A percentile compares a stretch with the other conserved stretches of the same genome.
phyloP scores from a whole-genome alignment of 2,797 vertebrate species.

The Varecia variegata region DNA sequence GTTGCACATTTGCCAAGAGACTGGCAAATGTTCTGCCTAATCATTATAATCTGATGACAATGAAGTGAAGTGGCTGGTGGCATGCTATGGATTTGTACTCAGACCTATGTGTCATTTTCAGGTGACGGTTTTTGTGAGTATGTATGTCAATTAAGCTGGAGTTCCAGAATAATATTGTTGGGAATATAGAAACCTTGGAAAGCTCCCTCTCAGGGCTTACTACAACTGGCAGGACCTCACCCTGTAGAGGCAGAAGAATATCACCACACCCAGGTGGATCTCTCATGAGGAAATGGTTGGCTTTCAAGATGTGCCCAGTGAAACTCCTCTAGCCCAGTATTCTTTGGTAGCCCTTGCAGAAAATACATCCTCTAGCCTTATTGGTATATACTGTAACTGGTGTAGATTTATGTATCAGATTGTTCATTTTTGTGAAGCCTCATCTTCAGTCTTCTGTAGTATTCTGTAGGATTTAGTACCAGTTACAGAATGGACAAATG shows the following conservation, averaged over 20 bases:
- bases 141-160: background rate
- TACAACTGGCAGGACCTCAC: background rate
- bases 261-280: background rate
- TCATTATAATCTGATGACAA: background rate
- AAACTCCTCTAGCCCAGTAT: background rate
- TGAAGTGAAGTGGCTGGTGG: background rate
- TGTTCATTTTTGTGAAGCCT: background rate
- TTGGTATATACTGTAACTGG: background rate
- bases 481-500: background rate
- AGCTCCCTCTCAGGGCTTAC: background rate
- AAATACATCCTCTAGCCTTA: background rate
- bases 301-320: background rate
- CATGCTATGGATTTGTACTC: background rate
- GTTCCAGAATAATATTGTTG: background rate
- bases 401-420: background rate
- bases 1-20: background rate
- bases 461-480: background rate
- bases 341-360: background rate
- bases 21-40: background rate
- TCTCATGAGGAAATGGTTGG: background rate
- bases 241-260: background rate
- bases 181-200: background rate
- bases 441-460: background rate
- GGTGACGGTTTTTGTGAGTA: constrained; percentile 27
- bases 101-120: background rate